Base-by-base conservation (phyloP, 37 sponge, comb jelly and placozoan species). In the Cladorhizidae sp. region DNA sequence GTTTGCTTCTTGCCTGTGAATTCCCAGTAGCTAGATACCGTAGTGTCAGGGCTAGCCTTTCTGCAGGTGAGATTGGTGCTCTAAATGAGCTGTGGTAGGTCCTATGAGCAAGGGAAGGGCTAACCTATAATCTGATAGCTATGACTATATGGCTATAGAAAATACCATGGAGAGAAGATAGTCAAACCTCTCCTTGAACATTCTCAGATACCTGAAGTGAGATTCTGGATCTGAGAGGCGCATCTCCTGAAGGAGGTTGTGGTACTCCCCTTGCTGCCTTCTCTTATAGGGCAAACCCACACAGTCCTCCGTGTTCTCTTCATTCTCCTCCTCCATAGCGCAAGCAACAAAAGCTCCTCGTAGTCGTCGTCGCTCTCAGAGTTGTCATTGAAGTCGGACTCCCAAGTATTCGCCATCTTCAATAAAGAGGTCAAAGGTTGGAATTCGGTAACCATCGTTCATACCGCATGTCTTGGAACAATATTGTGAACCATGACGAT, bases 1-100 rank as follows among this genome's bases (percentile, higher is more conserved):
- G 31, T 73, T 50, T 50, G 17, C 23, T 25, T 33, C 37, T 36
- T 36, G 57, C 77, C 76, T 76, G 78, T 45, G 67, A 77, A 67
- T 78, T 59, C 38, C 73, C 80, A 73, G 87, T 86, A 57, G 80
- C 80, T 45, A 45, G 49, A 45, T 45, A 45, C 9, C 9, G 58
- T 40, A 86, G 43, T 41, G 87, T 86, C 45, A 86, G 25, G 58
- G 80, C 87, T 9, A 86, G 71, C 29, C 80, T 79, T 41, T 80
- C 87, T 21, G 78, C 87, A 38, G 71, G 63, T 41, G 80, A 81
- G 1, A 86, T 80, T 31, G 23, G 62, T 43, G 57, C 73, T 33
- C 72, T 67, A 32, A 38, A 40, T 1, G n/a, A 20, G 26, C 77
- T 76, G 33, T 57, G 21, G 36, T 28, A 70, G 1, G 33, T 3